phyloP scores from a whole-genome alignment of 1,140 invertebrate genomes.

The Diploscapter pachys region DNA sequence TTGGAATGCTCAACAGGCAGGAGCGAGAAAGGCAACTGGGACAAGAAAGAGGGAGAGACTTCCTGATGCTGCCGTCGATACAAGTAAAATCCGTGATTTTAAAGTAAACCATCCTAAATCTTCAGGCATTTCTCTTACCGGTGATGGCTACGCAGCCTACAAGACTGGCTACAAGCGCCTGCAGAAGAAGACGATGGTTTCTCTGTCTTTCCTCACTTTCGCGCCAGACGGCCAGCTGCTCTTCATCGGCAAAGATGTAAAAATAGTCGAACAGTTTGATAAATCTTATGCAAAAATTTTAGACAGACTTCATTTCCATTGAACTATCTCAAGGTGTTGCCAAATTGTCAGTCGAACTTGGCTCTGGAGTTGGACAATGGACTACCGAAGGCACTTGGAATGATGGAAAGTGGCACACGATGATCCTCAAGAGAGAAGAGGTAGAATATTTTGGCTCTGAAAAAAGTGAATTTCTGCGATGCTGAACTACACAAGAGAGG shows the following conservation, averaged over 20 bases:
- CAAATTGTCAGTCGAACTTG: constrained; percentile 64
- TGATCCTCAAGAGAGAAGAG: constrained; percentile 34
- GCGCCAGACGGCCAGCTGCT: constrained; percentile 81
- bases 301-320: constrained; percentile 74
- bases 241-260: constrained; percentile 70
- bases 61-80: not conserved
- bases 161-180: constrained; percentile 64
- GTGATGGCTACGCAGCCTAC: constrained; percentile 76
- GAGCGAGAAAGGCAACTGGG: constrained; percentile 66
- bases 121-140: constrained; percentile 70
- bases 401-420: constrained; percentile 56
- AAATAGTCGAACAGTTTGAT: constrained; percentile 11
- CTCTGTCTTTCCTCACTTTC: constrained; percentile 79
- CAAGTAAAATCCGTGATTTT: not conserved
- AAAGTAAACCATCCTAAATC: not conserved
- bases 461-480: too few species aligned
- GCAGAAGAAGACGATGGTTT: constrained; percentile 66
- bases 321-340: constrained; percentile 77
- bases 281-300: constrained; percentile 6
- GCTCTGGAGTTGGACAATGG: constrained; percentile 46
- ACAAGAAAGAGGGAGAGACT: constrained; percentile 4
- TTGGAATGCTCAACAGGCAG: constrained; percentile 82
- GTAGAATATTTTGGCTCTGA: constrained; percentile 1
- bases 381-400: constrained; percentile 41
- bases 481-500: too few species aligned